Conservation (phyloP, 2,888 invertebrate species). For the Aromia moschata region DNA sequence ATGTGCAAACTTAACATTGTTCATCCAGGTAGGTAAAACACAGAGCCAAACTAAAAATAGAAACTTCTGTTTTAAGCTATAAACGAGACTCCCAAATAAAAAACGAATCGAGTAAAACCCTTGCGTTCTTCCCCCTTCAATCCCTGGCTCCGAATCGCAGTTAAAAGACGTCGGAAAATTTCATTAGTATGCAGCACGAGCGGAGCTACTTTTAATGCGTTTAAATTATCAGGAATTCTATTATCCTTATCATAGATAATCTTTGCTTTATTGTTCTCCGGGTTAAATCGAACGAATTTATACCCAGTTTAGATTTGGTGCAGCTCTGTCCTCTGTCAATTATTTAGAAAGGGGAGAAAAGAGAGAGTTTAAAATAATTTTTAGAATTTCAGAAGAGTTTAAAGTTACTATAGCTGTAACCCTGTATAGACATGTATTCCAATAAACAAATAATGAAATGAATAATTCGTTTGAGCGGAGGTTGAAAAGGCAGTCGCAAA, state of each 20-base stretch:
- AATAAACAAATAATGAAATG: too few species aligned
- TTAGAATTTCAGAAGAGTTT: too few species aligned
- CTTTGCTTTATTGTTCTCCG: conserved; percentile 12
- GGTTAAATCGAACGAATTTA: conserved; percentile 7
- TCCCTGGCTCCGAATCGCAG: neutral
- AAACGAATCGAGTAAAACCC: too few species aligned
- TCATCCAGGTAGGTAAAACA: too few species aligned
- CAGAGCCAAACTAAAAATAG: too few species aligned
- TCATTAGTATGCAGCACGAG: conserved; percentile 17
- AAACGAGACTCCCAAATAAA: too few species aligned
- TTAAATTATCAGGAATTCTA: conserved; percentile 19
- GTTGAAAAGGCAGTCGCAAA: too few species aligned
- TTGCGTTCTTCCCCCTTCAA: neutral
- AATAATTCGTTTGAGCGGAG: too few species aligned
- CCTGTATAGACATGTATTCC: too few species aligned
- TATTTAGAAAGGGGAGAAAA: conserved; percentile 9
- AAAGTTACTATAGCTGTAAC: too few species aligned
- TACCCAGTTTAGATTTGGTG: conserved; percentile 1
- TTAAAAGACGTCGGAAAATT: conserved; percentile 5
- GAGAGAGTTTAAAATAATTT: conserved; percentile 7
- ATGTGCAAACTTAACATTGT: too few species aligned
- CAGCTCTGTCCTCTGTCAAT: conserved; percentile 6
- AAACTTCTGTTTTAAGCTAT: too few species aligned
- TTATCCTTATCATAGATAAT: conserved; percentile 20
- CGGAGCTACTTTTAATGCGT: conserved; percentile 11